Percentiles rank a stretch among this genome's conserved stretches.
phyloP scores from a whole-genome alignment of 2,888 invertebrate genomes.

The Octonoba sinensis region DNA sequence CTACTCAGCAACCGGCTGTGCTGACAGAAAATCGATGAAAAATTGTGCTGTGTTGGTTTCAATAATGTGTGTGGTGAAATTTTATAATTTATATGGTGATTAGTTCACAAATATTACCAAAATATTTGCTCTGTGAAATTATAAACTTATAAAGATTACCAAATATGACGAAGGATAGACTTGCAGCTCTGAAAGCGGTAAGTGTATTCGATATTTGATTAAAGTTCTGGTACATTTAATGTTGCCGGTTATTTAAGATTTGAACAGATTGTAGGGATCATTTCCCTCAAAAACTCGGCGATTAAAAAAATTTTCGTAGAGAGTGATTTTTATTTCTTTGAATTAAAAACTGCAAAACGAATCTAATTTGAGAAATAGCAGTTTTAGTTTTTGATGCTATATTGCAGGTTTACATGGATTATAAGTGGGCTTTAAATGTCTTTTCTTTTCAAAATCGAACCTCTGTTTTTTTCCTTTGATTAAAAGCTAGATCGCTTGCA shows the following conservation, averaged over 20 bases:
- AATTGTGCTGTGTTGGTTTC: constrained; percentile 64
- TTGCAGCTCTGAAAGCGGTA: constrained; percentile 67
- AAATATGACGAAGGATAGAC: constrained; percentile 67
- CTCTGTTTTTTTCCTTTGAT: too few relatives aligned
- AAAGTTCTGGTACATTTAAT: constrained; percentile 17
- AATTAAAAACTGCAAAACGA: not conserved
- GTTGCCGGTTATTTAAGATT: constrained; percentile 54
- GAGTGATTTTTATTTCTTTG: not conserved
- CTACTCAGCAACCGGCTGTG: constrained; percentile 59
- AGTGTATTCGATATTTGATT: constrained; percentile 40
- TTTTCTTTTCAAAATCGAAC: too few relatives aligned
- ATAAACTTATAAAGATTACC: constrained; percentile 53
- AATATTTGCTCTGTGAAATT: constrained; percentile 49
- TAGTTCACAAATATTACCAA: constrained; percentile 33
- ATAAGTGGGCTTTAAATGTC: too few relatives aligned
- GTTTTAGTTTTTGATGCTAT: not conserved
- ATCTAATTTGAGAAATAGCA: not conserved
- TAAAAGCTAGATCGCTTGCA: too few relatives aligned
- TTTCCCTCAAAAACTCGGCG: not conserved
- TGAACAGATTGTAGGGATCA: constrained; percentile 58
- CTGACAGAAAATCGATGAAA: constrained; percentile 64
- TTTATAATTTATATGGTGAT: constrained; percentile 59
- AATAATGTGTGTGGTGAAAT: constrained; percentile 61
- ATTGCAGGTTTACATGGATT: too few relatives aligned
- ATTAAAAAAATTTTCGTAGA: not conserved